Base-by-base conservation (phyloP, 2,113 vertebrate species). In the Podarcis muralis region DNA sequence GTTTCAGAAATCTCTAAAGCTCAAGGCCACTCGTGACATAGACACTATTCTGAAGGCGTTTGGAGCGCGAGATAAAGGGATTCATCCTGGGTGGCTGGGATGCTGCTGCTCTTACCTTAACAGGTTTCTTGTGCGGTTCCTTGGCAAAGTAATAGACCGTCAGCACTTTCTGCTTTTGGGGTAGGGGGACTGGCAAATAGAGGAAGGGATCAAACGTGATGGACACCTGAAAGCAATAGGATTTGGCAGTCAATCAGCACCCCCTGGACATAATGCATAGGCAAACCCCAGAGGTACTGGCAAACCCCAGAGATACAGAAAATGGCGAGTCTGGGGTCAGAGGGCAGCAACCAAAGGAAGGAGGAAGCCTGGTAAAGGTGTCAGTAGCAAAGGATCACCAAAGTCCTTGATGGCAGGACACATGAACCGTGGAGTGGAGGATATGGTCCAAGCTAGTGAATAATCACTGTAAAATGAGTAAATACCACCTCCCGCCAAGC, bases 131-230 rank as follows among this genome's bases (percentile, higher is more conserved):
- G 95, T 99, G 98, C 0, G 99, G 98, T 76, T 99, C 99, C 94
- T 98, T 99, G 32, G 98, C 98, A 85, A 99, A 99, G 95, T 97
- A 99, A 94, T 98, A 99, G 88, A 99, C 96, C 1, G 98, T 98
- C 79, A 99, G 98, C 91, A 99, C 98, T 96, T 99, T 99, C 93
- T 99, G 99, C 94, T 99, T 99, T 94, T 99, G 99, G 1, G 99
- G 99, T 87, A 99, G 95, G 4, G 99, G 99, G 15, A 99, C 99
- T 0, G 99, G 99, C 84, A 99, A 97, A 93, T 99, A 99, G 75
- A 99, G 97, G 96, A 99, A 99, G 1, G 99, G 99, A 89, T 99
- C 99, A 87, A 99, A 99, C 2, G 99, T 99, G 93, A 99, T 99
- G 37, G 99, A 99, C 59, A 99, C 99, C 99, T 99, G 95, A 62